These are phyloP conservation scores for Sebastes schlegelii DNA, from an alignment of 2,113 vertebrate species.

Conservation along the genomic window DNA sequence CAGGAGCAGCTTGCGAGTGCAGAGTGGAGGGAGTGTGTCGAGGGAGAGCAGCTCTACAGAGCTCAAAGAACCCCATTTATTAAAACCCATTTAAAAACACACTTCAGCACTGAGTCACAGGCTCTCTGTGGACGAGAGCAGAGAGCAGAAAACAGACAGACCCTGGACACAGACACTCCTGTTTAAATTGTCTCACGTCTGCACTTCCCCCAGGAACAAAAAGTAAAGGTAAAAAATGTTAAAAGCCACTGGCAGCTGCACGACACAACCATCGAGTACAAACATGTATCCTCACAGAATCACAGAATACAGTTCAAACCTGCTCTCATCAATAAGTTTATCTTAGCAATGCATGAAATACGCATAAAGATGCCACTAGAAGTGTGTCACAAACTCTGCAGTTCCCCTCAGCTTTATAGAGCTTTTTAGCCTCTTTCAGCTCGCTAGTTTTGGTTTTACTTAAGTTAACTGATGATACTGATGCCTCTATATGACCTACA, in stretches of 20 bases:
- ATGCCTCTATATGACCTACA: no score
- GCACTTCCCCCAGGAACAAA: not conserved
- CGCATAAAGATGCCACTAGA: no score
- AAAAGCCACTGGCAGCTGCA: not conserved
- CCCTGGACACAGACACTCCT: not conserved
- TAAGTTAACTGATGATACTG: no score
- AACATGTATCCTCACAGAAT: not conserved
- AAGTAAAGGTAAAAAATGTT: no score
- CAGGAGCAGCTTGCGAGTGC: constrained; percentile 50
- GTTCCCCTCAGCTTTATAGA: no score
- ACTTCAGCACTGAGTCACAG: constrained; percentile 27
- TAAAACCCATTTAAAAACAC: constrained; percentile 45
- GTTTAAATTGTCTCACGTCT: constrained; percentile 18
- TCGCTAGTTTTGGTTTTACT: no score
- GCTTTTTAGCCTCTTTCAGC: no score
- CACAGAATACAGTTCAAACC: not conserved
- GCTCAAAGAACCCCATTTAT: constrained; percentile 51
- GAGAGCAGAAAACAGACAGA: not conserved
- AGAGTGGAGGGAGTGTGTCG: constrained; percentile 4
- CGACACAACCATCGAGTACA: not conserved
- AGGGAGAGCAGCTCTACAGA: constrained; percentile 21
- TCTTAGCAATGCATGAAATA: no score
- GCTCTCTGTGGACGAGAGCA: constrained; percentile 9
- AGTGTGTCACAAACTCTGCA: no score
- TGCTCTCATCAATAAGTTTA: not conserved